Evolutionary conservation across 2,888 invertebrate species (phyloP).

Genomic region (Punctoribates punctum): DNA sequence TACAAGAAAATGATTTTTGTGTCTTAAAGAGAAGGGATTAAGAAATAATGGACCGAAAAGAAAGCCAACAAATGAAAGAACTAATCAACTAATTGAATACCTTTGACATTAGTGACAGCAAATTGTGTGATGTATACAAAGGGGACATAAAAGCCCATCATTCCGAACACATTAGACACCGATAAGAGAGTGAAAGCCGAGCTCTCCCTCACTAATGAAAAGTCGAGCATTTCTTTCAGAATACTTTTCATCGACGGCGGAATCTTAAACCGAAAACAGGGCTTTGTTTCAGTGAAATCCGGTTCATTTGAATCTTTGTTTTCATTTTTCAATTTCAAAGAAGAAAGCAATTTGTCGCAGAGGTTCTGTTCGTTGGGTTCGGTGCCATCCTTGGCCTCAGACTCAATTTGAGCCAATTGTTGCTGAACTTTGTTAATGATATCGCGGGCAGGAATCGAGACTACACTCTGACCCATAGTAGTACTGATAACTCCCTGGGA

Average conservation of each 20-base stretch:
- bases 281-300: neutral
- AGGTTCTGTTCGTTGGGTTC: conserved; percentile 38
- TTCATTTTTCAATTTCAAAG: conserved; percentile 39
- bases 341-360: neutral
- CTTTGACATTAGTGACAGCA: conserved; percentile 63
- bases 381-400: conserved; percentile 42
- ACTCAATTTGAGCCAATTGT: conserved; percentile 32
- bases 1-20: too few relatives aligned
- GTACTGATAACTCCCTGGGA: conserved; percentile 84
- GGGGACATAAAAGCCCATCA: conserved; percentile 95
- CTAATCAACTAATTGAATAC: conserved; percentile 48
- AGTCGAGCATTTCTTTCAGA: conserved; percentile 82
- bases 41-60: neutral
- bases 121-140: conserved; percentile 89
- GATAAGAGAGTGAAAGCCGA: conserved; percentile 83
- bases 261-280: neutral
- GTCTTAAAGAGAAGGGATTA: too few relatives aligned
- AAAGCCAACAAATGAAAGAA: neutral
- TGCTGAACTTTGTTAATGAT: conserved; percentile 42
- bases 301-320: neutral
- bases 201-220: conserved; percentile 78
- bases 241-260: conserved; percentile 45
- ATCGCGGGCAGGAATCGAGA: conserved; percentile 66
- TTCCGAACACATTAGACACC: conserved; percentile 90
- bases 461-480: conserved; percentile 78